Percentiles rank a stretch among this genome's conserved stretches.
Evolutionary conservation across 2,797 vertebrate species (phyloP).

Genomic region (Jordanella pulchra): DNA sequence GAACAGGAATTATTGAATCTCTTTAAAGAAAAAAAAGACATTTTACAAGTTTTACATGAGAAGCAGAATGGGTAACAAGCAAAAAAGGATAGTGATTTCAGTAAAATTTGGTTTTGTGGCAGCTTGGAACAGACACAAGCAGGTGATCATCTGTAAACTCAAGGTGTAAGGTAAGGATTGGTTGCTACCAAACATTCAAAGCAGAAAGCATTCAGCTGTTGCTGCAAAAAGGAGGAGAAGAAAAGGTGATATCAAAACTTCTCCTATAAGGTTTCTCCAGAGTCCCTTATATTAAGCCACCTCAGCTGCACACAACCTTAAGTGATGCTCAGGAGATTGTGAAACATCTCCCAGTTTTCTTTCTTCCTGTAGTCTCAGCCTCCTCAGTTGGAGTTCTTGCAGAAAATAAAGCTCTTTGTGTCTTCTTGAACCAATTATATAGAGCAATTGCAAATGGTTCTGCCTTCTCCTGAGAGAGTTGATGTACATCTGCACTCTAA

Average conservation of each 20-base stretch:
- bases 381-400: constrained; percentile 54
- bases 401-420: constrained; percentile 52
- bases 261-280: constrained; percentile 61
- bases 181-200: constrained; percentile 83
- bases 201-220: constrained; percentile 77
- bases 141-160: constrained; percentile 71
- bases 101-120: constrained; percentile 51
- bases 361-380: constrained; percentile 46
- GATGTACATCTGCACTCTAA: constrained; percentile 47
- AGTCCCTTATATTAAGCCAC: constrained; percentile 61
- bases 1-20: constrained; percentile 50
- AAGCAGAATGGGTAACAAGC: constrained; percentile 47
- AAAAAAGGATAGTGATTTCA: constrained; percentile 35
- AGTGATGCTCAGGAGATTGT: constrained; percentile 50
- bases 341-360: constrained; percentile 40
- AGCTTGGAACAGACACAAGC: constrained; percentile 72
- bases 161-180: constrained; percentile 71
- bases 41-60: constrained; percentile 56
- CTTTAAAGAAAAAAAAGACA: constrained; percentile 51
- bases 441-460: constrained; percentile 62
- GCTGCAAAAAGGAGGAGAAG: constrained; percentile 65
- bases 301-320: constrained; percentile 51
- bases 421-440: constrained; percentile 56
- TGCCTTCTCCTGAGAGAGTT: constrained; percentile 70
- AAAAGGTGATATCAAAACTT: constrained; percentile 63